Percentiles rank a stretch among this genome's conserved stretches.
Evolutionary conservation across 2,797 vertebrate genomes (phyloP).

Genomic region (Sus cebifrons): DNA sequence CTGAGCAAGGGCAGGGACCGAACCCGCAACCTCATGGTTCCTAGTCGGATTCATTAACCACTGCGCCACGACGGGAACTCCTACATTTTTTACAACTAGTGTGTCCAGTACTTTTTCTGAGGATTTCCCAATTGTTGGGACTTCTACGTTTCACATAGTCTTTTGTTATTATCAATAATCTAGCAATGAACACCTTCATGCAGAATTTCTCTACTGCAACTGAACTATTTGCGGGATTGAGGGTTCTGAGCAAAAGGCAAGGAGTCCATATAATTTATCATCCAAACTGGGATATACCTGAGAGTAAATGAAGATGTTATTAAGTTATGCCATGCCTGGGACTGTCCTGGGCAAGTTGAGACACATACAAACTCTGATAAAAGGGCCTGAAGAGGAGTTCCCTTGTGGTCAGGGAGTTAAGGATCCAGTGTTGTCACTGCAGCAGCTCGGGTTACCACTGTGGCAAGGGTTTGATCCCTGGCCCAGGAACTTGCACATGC

Average conservation of each 20-base stretch:
- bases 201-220: constrained; percentile 24
- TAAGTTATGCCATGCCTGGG: background rate
- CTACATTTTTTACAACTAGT: background rate
- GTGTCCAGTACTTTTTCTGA: background rate
- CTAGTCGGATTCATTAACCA: too few species aligned
- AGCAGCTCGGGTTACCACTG: too few species aligned
- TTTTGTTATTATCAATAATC: constrained; percentile 42
- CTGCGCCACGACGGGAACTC: too few species aligned
- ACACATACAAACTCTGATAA: background rate
- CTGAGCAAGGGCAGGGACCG: too few species aligned
- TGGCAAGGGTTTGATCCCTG: too few species aligned
- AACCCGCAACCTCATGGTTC: too few species aligned
- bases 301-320: background rate
- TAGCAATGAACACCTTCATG: background rate
- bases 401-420: too few species aligned
- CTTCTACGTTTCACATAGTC: background rate
- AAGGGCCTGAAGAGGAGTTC: too few species aligned
- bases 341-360: background rate
- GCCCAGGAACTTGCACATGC: too few species aligned
- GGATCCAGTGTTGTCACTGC: too few species aligned
- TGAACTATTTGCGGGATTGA: background rate
- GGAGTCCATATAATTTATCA: background rate
- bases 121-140: background rate
- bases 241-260: background rate
- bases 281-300: background rate